Base-by-base conservation (phyloP, 2,113 vertebrate genomes). In the Ammodytes dubius region DNA sequence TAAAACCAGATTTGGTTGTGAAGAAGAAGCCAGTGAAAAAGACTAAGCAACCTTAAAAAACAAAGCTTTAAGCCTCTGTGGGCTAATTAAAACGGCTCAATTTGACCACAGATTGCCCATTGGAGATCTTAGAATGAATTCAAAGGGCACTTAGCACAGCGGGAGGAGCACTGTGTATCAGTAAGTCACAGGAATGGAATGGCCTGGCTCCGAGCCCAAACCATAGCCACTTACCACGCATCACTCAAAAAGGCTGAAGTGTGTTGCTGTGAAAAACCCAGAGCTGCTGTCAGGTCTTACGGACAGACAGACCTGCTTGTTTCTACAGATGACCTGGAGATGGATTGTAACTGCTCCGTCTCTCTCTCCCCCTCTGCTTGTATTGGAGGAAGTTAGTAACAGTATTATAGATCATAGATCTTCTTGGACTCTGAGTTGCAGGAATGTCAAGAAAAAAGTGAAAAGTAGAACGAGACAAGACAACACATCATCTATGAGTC, bases 71-170 rank as follows among this genome's bases (percentile, higher is more conserved):
- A 70, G 61, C 72, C 77, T 87, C 85, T 70, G 63, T 45, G 7
- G 69, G 69, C 78, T 79, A 92, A 91, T 94, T 92, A 92, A 64
- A 73, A 66, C 3, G 5, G 91, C 92, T 94, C 91, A 91, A 19
- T 82, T 85, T 89, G 89, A 90, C 89, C 89, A 74, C 86, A 91
- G 86, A 90, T 86, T 85, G 82, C 83, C 90, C 86, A 90, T 92
- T 90, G 90, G 89, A 83, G 88, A 91, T 88, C 53, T 81, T 79
- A 83, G 71, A 82, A 68, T 80, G 74, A 87, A 90, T 92, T 93
- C 88, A 93, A 90, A 90, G 87, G 87, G 69, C 74, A 68, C 66
- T 17, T 68, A 82, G 68, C 69, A 86, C 50, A 77, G 71, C n/a
- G 72, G 74, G 90, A 87, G 84, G 84, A 77, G 84, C 43, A 13